Percentiles rank a stretch among this genome's conserved stretches.
These are phyloP conservation scores for Allophyes oxyacanthae DNA, from an alignment of 2,888 invertebrate genomes.

Conservation along the genomic window DNA sequence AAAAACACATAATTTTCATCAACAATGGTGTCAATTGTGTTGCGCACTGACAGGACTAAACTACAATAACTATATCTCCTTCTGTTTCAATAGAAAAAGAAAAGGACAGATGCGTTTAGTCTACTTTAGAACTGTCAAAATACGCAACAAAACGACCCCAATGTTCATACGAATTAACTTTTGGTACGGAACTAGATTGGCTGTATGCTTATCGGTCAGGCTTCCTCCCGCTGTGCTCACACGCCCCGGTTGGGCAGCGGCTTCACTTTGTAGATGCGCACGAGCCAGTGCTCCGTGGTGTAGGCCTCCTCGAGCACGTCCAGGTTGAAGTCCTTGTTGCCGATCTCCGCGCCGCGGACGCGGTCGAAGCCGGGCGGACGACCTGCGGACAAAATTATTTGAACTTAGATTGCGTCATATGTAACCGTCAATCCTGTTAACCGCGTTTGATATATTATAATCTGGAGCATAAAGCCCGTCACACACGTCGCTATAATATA, in stretches of 20 bases:
- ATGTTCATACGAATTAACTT: conserved; percentile 5
- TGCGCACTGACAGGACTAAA: too few species aligned
- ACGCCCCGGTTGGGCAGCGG: conserved; percentile 96
- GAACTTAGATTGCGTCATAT: too few species aligned
- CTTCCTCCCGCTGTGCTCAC: conserved; percentile 74
- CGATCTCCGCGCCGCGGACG: conserved; percentile 99
- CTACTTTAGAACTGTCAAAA: conserved; percentile 28
- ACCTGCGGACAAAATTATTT: conserved; percentile 77
- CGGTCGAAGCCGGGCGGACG: conserved; percentile 99
- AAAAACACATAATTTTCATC: too few species aligned
- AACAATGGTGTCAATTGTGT: too few species aligned
- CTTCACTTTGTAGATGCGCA: conserved; percentile 99
- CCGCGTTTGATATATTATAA: too few species aligned
- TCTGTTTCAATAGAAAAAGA: too few species aligned
- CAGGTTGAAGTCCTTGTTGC: conserved; percentile 99
- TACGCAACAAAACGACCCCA: conserved; percentile 6
- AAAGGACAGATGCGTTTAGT: too few species aligned
- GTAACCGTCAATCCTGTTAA: too few species aligned
- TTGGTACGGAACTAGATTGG: conserved; percentile 26
- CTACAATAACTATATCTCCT: too few species aligned
- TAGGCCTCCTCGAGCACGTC: conserved; percentile 99
- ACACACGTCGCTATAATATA: too few species aligned
- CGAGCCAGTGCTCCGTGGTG: conserved; percentile 99
- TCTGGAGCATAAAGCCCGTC: too few species aligned
- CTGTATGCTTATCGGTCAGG: conserved; percentile 26